Evolutionary conservation across 2,888 invertebrate genomes (phyloP), one percentile per base, ranked within the genome.

Genomic region (Pristionchus japonicus): DNA sequence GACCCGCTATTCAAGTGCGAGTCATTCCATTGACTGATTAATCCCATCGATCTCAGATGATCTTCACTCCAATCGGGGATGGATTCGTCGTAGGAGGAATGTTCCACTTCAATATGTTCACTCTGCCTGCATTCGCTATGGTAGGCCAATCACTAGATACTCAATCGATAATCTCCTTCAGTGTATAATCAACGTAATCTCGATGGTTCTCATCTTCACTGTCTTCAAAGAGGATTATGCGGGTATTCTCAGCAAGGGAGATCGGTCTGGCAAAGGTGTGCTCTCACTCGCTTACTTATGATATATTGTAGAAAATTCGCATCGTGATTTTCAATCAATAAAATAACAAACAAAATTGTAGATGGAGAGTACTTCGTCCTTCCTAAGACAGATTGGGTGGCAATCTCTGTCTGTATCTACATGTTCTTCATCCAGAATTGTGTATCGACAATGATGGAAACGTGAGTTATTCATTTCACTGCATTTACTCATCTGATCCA

Each of bases 341-440:
- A n/a, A n/a, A n/a, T n/a, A n/a, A n/a, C n/a, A n/a, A 83, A 57
- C 31, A 7, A n/a, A 49, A 40, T 47, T 47, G 23, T 67, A 86
- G 86, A 64, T 3, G 67, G 86, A 13, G 84, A 84, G 37, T 86
- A 86, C 34, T 86, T 86, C 70, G 86, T 86, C 43, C 86, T 86
- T 27, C 86, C 86, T 17, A 86, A 86, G 67, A 43, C 67, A 13
- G 86, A 86, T 47, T 43, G 31, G 31, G 13, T 86, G 20, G 86
- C 86, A 4, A 9, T 37, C 31, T 15, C 31, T 49, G 47, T 86
- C 34, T 86, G 86, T 17, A 67, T 64, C 31, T 86, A 86, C 67
- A 86, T 86, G 86, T 86, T 86, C 47, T 86, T 86, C 31, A 67
- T 86, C 23, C 86, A 86, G 34, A 86, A 86, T 37, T 86, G 86